Conservation (phyloP, 2,888 invertebrate species). For the Maniola hyperantus region DNA sequence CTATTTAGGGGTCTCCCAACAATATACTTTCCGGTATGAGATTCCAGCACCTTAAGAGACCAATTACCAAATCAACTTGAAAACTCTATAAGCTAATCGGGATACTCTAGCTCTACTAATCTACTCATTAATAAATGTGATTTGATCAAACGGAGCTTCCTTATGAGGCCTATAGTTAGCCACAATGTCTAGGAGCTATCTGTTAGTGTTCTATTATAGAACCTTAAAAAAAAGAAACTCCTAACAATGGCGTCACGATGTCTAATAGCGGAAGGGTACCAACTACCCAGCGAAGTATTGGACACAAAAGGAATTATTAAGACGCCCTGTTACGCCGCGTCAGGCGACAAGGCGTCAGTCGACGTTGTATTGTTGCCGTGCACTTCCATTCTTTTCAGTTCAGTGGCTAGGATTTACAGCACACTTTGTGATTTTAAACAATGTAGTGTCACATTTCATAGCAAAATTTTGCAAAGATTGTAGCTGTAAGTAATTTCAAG, state of each 20-base stretch:
- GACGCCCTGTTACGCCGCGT: constrained; percentile 62
- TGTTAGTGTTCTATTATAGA: neutral
- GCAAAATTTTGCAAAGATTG: neutral
- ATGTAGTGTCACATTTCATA: constrained; percentile 1
- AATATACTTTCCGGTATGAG: no score
- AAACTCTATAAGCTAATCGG: no score
- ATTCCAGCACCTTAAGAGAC: no score
- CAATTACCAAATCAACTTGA: no score
- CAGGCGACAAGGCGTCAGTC: constrained; percentile 51
- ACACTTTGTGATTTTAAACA: constrained; percentile 22
- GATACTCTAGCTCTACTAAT: no score
- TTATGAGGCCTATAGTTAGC: no score
- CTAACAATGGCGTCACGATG: constrained; percentile 29
- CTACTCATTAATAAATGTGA: no score
- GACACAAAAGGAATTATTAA: constrained; percentile 53
- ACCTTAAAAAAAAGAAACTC: neutral
- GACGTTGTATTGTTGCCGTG: constrained; percentile 55
- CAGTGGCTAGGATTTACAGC: constrained; percentile 26
- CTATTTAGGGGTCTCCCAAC: no score
- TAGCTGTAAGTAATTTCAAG: neutral
- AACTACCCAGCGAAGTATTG: constrained; percentile 7
- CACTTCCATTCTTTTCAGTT: constrained; percentile 41
- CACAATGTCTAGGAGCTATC: no score
- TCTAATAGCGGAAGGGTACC: neutral
- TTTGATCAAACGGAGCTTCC: no score